Evolutionary conservation across 2,888 invertebrate species (phyloP).

Genomic region (Callyntrura sp.): DNA sequence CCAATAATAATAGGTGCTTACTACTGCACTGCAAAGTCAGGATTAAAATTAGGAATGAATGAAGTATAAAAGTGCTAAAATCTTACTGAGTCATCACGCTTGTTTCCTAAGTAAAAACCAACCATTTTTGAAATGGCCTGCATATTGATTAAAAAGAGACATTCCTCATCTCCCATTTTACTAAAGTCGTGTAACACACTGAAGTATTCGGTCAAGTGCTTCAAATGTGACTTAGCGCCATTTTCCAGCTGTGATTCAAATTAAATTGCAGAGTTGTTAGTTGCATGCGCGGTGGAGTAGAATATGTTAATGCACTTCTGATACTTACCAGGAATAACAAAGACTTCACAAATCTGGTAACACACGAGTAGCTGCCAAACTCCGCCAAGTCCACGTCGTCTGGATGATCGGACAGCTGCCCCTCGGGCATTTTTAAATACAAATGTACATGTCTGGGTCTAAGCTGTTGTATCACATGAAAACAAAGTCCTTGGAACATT

Average conservation of each 20-base stretch:
- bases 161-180: conserved; percentile 97
- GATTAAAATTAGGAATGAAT: conserved; percentile 74
- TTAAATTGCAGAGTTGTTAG: neutral
- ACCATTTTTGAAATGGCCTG: conserved; percentile 96
- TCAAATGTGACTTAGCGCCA: conserved; percentile 93
- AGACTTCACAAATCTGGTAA: conserved; percentile 96
- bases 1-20: too few species aligned
- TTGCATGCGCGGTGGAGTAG: too few species aligned
- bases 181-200: conserved; percentile 96
- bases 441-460: conserved; percentile 89
- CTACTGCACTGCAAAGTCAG: too few species aligned
- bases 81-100: conserved; percentile 90
- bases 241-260: conserved; percentile 90
- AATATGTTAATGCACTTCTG: neutral
- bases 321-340: conserved; percentile 91
- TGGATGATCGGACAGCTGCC: conserved; percentile 87
- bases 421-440: conserved; percentile 87
- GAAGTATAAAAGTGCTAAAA: too few species aligned
- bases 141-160: conserved; percentile 93
- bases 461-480: conserved; percentile 96
- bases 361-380: conserved; percentile 93
- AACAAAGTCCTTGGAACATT: conserved; percentile 98
- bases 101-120: conserved; percentile 96
- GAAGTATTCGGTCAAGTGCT: conserved; percentile 97
- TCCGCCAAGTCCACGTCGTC: conserved; percentile 87